Evolutionary conservation across 2,797 vertebrate genomes (phyloP), one percentile per base, ranked within the genome.

Genomic region (Gymnoscopelus braueri): DNA sequence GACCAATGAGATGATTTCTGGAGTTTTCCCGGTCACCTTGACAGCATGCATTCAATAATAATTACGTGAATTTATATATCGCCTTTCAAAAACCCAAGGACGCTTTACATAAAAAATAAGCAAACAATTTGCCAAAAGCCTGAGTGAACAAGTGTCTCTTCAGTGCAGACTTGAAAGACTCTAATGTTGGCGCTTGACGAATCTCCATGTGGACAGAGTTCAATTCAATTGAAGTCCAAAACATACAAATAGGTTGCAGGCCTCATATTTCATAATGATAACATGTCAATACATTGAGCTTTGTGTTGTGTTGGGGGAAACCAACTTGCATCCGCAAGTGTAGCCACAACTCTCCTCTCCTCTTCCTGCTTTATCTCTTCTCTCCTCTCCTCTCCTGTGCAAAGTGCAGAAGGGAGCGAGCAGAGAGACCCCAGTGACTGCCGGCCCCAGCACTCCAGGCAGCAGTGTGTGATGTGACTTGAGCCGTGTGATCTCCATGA

Each of bases 401-500:
- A 70, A 63, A 67, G 62, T 65, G 72, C 62, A 74, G 75, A 61
- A 64, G 66, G 69, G 67, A 69, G 80, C 57, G 75, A 71, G 77
- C 68, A 65, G 81, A 8, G 7, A 44, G 39, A 81, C 77, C 60
- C 75, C 24, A 44, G 75, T 56, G 82, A 83, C 78, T 66, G 63
- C 69, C 13, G 50, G 71, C 83, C 84, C 80, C 79, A 79, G 78
- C 84, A 85, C 83, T 90, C 83, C 83, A 87, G 84, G 87, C 80
- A 50, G 87, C 80, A 50, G 80, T 61, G 70, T 86, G 82, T 88
- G 83, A 91, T 91, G 85, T 87, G 87, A 89, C 88, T 90, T 68
- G 80, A 81, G 84, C 82, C 63, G 79, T 90, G 89, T 92, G 90
- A 92, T 92, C 90, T 92, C 81, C 80, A 84, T 26, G 61, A 87